phyloP scores from a whole-genome alignment of 2,888 invertebrate genomes.

The Eupithecia dodoneata region DNA sequence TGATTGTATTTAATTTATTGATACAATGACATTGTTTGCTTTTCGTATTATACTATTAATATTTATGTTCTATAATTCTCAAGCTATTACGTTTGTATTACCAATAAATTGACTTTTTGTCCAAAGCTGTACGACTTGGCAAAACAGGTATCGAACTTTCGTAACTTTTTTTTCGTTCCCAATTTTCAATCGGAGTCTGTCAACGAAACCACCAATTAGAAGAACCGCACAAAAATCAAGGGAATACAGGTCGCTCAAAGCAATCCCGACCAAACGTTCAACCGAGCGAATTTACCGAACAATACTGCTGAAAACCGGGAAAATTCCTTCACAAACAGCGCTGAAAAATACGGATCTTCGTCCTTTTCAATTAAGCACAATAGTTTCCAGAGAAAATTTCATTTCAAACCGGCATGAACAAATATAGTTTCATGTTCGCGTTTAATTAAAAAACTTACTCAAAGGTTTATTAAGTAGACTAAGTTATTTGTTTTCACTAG shows the following conservation, averaged over 20 bases:
- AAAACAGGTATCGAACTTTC: background rate
- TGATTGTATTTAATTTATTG: background rate
- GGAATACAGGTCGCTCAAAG: background rate
- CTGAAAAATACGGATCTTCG: conserved; percentile 15
- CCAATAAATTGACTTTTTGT: background rate
- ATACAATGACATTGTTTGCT: background rate
- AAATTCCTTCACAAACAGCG: conserved; percentile 19
- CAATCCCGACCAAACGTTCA: conserved; percentile 16
- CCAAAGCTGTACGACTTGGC: background rate
- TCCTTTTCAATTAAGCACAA: conserved; percentile 47
- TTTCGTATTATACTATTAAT: background rate
- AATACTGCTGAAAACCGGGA: conserved; percentile 27
- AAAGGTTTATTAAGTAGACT: conserved; percentile 13
- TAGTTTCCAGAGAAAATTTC: conserved; percentile 35
- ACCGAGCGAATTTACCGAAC: conserved; percentile 24
- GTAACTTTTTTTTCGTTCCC: background rate
- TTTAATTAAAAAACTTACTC: conserved; percentile 36
- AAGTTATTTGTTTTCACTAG: background rate
- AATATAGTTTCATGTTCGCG: conserved; percentile 28
- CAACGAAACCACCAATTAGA: background rate
- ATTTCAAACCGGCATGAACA: conserved; percentile 32
- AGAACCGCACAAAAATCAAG: conserved; percentile 9
- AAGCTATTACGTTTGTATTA: background rate
- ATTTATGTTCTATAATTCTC: background rate
- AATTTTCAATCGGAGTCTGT: background rate